Evolutionary conservation across 1,140 invertebrate genomes (phyloP).

Genomic region (Aphaenogaster rudis): DNA sequence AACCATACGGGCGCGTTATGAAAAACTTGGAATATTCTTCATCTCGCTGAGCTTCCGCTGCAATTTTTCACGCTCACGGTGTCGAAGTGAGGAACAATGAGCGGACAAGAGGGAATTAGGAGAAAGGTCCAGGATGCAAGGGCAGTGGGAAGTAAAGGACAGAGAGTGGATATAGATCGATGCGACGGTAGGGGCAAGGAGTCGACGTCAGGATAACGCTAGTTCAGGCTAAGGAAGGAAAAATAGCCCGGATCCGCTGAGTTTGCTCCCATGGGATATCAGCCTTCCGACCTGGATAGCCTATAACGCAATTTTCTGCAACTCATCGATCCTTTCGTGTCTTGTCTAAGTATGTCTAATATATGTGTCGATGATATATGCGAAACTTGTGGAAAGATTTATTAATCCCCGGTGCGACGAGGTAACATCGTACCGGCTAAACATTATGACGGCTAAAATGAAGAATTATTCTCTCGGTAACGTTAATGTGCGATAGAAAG

Average conservation of each 20-base stretch:
- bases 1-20: not conserved
- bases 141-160: slow-evolving; percentile 56
- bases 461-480: slow-evolving; percentile 51
- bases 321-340: slow-evolving; percentile 70
- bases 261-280: slow-evolving; percentile 75
- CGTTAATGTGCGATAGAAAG: slow-evolving; percentile 13
- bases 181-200: slow-evolving; percentile 25
- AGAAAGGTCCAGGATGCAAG: slow-evolving; percentile 65
- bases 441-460: slow-evolving; percentile 15
- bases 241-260: slow-evolving; percentile 75
- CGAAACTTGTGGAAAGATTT: slow-evolving; percentile 49
- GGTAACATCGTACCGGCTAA: not conserved
- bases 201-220: slow-evolving; percentile 56
- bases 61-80: slow-evolving; percentile 61
- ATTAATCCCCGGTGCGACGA: slow-evolving; percentile 50
- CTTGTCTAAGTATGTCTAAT: slow-evolving; percentile 65
- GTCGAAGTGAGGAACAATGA: slow-evolving; percentile 62
- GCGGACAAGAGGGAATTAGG: slow-evolving; percentile 62
- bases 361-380: slow-evolving; percentile 58
- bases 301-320: slow-evolving; percentile 64
- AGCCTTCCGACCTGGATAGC: slow-evolving; percentile 26
- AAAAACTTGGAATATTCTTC: slow-evolving; percentile 27
- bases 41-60: not conserved
- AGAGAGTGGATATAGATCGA: slow-evolving; percentile 37
- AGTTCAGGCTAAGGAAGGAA: slow-evolving; percentile 65